These are phyloP conservation scores for Malacoraja senta DNA, from an alignment of 2,797 vertebrate genomes.

Conservation along the genomic window DNA sequence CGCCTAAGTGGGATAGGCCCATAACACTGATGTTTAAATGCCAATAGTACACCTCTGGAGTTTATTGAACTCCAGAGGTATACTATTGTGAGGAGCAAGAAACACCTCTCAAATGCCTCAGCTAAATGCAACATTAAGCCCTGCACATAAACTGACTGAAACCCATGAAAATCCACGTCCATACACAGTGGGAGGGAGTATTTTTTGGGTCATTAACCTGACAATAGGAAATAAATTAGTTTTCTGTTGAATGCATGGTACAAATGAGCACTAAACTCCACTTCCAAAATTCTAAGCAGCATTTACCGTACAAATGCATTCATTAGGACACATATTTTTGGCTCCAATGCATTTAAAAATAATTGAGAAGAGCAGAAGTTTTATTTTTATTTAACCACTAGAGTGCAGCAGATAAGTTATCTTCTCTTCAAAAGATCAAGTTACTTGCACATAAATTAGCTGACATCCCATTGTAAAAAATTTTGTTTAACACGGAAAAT, in stretches of 20 bases:
- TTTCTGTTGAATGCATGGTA: too few relatives aligned
- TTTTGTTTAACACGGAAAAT: background rate
- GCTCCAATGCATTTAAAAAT: background rate
- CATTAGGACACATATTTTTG: too few relatives aligned
- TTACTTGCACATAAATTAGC: background rate
- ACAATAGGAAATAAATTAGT: background rate
- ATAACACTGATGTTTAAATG: background rate
- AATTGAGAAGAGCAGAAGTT: background rate
- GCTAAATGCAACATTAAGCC: background rate
- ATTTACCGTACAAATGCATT: too few relatives aligned
- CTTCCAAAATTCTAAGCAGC: too few relatives aligned
- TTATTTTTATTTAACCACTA: conserved; percentile 13
- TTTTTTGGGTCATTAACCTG: background rate
- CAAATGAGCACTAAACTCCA: too few relatives aligned
- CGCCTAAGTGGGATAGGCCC: too few relatives aligned
- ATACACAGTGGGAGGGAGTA: background rate
- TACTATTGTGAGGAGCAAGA: background rate
- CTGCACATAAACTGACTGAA: background rate
- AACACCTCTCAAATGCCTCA: background rate
- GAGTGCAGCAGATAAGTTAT: conserved; percentile 21
- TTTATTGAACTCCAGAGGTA: background rate
- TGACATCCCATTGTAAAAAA: background rate
- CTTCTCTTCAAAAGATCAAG: conserved; percentile 16
- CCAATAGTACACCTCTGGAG: background rate
- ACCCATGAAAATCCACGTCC: background rate